A percentile compares a stretch with the other conserved stretches of the same genome.
Evolutionary conservation across 2,113 vertebrate genomes (phyloP).

Genomic region (Megalops atlanticus): DNA sequence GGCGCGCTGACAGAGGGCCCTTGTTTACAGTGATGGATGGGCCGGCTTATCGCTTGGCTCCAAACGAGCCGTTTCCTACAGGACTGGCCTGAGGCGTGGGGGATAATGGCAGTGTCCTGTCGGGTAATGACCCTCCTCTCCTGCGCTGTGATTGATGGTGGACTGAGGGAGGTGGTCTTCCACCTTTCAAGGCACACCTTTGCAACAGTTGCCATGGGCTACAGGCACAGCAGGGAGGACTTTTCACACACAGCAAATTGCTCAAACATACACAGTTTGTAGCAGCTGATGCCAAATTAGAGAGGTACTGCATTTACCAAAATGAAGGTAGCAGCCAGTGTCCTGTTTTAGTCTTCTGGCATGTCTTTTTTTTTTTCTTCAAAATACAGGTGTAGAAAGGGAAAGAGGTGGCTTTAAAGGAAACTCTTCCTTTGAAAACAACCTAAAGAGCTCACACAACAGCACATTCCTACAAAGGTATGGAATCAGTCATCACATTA

Average conservation of each 20-base stretch:
- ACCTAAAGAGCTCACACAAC: neutral
- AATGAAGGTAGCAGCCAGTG: too few species aligned
- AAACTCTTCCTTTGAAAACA: neutral
- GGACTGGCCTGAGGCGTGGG: neutral
- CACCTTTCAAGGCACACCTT: neutral
- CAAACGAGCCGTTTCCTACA: conserved; percentile 16
- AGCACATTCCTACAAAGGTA: neutral
- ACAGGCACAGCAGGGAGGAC: too few species aligned
- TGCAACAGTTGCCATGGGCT: neutral
- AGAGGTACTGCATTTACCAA: too few species aligned
- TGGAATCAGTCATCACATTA: neutral
- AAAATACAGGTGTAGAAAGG: too few species aligned
- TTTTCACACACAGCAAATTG: neutral
- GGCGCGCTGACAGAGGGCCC: neutral
- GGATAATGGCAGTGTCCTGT: neutral
- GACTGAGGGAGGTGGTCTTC: neutral
- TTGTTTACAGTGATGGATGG: neutral
- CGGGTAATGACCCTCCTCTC: neutral
- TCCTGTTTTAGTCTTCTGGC: too few species aligned
- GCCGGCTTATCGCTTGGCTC: neutral
- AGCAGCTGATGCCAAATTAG: too few species aligned
- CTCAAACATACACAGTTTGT: too few species aligned
- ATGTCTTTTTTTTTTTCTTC: too few species aligned
- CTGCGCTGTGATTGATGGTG: neutral
- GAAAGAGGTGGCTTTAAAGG: neutral